A percentile compares a stretch with the other conserved stretches of the same genome.
Conservation (phyloP, 2,888 invertebrate genomes). For the Nymphalis c-album region DNA sequence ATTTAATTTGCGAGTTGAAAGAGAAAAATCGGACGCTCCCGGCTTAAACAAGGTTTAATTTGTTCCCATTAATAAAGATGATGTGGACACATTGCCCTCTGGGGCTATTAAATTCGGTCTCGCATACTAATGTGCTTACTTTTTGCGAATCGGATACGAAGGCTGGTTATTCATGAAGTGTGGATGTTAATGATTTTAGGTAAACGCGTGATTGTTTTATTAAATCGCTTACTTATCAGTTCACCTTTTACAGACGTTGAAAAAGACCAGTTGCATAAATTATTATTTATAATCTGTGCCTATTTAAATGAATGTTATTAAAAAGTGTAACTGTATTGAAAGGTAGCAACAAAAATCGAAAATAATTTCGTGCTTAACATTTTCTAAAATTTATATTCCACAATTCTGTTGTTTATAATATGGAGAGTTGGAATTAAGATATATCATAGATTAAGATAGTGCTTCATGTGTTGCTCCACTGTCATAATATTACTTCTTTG, state of each 20-base stretch:
- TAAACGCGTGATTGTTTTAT: constrained; percentile 28
- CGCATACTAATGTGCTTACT: constrained; percentile 43
- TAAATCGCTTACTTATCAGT: constrained; percentile 11
- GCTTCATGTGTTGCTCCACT: too few relatives aligned
- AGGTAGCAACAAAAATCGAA: too few relatives aligned
- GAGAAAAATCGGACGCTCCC: constrained; percentile 66
- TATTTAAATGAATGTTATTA: too few relatives aligned
- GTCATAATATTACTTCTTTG: too few relatives aligned
- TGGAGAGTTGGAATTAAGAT: too few relatives aligned
- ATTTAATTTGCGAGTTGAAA: constrained; percentile 68
- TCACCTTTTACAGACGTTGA: neutral
- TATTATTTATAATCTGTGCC: too few relatives aligned
- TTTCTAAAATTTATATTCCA: too few relatives aligned
- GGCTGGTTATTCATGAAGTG: constrained; percentile 43
- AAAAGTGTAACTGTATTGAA: too few relatives aligned
- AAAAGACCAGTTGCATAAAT: neutral
- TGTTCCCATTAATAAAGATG: constrained; percentile 72
- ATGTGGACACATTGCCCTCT: constrained; percentile 62
- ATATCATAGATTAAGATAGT: too few relatives aligned
- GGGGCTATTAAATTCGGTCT: constrained; percentile 47
- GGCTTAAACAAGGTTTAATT: constrained; percentile 68
- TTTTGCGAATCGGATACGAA: constrained; percentile 41
- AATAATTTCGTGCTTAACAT: too few relatives aligned
- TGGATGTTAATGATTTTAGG: constrained; percentile 37
- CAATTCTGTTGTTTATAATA: too few relatives aligned